Conservation (phyloP, 2,113 vertebrate species). For the Xyliphius kryptos region DNA sequence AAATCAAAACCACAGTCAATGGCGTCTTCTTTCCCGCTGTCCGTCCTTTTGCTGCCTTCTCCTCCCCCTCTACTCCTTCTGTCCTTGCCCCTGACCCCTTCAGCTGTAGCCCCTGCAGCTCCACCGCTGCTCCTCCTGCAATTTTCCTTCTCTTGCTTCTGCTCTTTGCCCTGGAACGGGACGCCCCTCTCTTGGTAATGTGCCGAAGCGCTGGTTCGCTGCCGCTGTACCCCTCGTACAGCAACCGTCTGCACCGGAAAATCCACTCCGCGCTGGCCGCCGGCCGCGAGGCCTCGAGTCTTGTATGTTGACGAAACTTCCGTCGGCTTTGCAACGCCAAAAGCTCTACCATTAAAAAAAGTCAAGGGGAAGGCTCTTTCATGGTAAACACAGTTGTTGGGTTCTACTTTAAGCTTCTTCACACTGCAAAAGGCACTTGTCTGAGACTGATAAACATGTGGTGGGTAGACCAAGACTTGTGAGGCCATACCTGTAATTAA, state of each 20-base stretch:
- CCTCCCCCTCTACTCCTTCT: constrained; percentile 37
- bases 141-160: constrained; percentile 52
- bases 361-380: constrained; percentile 85
- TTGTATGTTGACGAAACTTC: constrained; percentile 79
- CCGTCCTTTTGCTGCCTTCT: constrained; percentile 39
- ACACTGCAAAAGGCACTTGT: constrained; percentile 99
- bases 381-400: constrained; percentile 93
- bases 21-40: constrained; percentile 48
- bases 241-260: constrained; percentile 81
- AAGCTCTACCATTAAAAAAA: constrained; percentile 88
- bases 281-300: constrained; percentile 71
- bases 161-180: constrained; percentile 52
- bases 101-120: constrained; percentile 58
- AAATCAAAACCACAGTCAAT: constrained; percentile 69
- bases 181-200: constrained; percentile 48
- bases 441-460: constrained; percentile 99
- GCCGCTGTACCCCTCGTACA: constrained; percentile 82
- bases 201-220: constrained; percentile 57
- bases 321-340: constrained; percentile 78
- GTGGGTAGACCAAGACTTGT: constrained; percentile 99
- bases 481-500: constrained; percentile 94
- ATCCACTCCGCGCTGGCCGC: constrained; percentile 72
- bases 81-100: constrained; percentile 66
- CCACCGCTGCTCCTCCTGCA: constrained; percentile 65
- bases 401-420: constrained; percentile 99